phyloP scores from a whole-genome alignment of 1,140 invertebrate genomes.

The Cydia fagiglandana region DNA sequence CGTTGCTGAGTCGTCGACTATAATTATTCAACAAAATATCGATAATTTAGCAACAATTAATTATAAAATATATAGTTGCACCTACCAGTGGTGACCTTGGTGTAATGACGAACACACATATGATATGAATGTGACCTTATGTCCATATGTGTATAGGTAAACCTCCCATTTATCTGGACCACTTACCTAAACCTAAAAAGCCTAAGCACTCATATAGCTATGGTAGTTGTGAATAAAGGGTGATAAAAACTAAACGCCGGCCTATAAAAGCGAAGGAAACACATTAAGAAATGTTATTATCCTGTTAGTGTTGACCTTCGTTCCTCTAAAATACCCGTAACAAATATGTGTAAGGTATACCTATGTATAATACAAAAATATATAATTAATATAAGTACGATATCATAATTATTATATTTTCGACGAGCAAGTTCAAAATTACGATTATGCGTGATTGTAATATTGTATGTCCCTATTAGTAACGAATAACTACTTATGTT shows the following conservation, averaged over 20 bases:
- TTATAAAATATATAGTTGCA: not conserved
- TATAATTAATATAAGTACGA: too few relatives aligned
- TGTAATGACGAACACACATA: too few relatives aligned
- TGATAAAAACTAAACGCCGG: constrained; percentile 49
- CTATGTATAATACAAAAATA: too few relatives aligned
- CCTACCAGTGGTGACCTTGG: too few relatives aligned
- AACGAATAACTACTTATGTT: too few relatives aligned
- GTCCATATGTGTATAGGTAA: too few relatives aligned
- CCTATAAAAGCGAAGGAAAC: constrained; percentile 27
- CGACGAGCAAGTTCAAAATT: too few relatives aligned
- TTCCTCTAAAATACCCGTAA: not conserved
- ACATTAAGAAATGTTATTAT: constrained; percentile 6
- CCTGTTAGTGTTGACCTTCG: not conserved
- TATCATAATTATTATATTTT: too few relatives aligned
- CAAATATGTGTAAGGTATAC: too few relatives aligned
- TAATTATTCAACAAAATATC: not conserved
- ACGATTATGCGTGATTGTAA: too few relatives aligned
- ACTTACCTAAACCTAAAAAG: not conserved
- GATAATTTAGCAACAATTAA: not conserved
- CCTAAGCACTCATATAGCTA: constrained; percentile 33
- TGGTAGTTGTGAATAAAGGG: constrained; percentile 43
- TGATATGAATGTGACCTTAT: too few relatives aligned
- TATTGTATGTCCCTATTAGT: too few relatives aligned
- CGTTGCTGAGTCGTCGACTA: not conserved
- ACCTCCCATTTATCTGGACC: not conserved